phyloP scores from a whole-genome alignment of 1,140 invertebrate genomes.

The Mizuhopecten yessoensis region DNA sequence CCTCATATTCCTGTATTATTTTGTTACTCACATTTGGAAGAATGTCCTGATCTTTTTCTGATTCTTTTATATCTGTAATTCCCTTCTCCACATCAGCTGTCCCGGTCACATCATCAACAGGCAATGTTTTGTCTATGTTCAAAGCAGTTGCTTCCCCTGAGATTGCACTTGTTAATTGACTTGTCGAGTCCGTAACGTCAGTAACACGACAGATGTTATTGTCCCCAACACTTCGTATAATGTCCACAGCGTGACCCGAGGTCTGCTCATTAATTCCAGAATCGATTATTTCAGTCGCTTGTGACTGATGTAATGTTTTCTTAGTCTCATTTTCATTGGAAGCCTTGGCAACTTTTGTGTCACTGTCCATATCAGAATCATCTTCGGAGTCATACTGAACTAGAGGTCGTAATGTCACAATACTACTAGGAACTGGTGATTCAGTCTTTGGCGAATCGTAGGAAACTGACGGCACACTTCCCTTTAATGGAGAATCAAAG shows the following conservation, averaged over 20 bases:
- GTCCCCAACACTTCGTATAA: not conserved
- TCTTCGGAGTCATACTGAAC: constrained; percentile 3
- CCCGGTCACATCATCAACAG: not conserved
- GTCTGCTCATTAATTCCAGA: not conserved
- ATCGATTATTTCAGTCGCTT: not conserved
- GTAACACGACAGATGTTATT: not conserved
- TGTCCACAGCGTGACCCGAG: not conserved
- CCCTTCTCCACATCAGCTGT: not conserved
- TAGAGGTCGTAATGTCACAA: not conserved
- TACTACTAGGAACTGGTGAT: not conserved
- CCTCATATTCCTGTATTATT: not conserved
- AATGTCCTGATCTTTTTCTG: not conserved
- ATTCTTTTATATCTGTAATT: not conserved
- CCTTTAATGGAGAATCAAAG: not conserved
- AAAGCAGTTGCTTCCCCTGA: not conserved
- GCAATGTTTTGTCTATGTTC: not conserved
- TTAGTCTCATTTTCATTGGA: not conserved
- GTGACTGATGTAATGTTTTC: not conserved
- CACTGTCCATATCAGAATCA: not conserved
- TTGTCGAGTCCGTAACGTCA: not conserved
- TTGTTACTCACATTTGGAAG: not conserved
- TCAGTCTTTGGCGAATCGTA: not conserved
- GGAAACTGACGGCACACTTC: not conserved
- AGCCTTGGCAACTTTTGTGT: not conserved
- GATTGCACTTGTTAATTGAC: not conserved